Base-by-base conservation (phyloP, 1,140 invertebrate species). In the Drepana arcuata region DNA sequence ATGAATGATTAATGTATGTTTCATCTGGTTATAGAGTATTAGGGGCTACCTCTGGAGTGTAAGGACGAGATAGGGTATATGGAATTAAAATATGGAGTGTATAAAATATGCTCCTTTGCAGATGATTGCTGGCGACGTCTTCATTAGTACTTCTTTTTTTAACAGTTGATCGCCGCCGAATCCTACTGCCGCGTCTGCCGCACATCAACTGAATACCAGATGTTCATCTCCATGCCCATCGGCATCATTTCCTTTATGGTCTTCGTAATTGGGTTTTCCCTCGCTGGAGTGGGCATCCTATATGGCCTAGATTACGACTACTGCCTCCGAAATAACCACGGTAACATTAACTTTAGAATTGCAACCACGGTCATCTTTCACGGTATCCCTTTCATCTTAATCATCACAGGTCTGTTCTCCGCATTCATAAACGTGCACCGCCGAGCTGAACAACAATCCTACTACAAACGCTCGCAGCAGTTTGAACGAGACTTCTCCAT, bases 401-500 rank as follows among this genome's bases (percentile, higher is more conserved):
- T 87, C 0, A 48, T 86, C 7, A 54, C 81, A 14, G 67, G 79
- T 12, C 87, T 91, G 33, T 46, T 86, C 1, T 60, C 77, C 4
- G 66, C 84, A 0, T 61, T 42, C 1, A 1, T 84, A 2, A 48
- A 81, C 3, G 54, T 86, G 1, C 61, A 72, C n/a, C 66, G 83
- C 1, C 83, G 82, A 3, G 69, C 77, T 6, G 56, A 68, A 14
- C 59, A 79, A 0, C 65, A 86, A 34, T 73, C 84, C 1, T 86
- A 84, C 15, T 91, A 89, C 75, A 90, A 87, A 43, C 87, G 88
- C 0, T 87, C 88, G 1, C 68, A 86, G 2, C 82, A 85, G n/a
- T 91, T 88, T 58, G 83, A 84, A 9, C 86, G 86, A 80, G 90
- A 92, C 54, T 87, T 86, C 47, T 85, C 86, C 2, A 71, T 90